Base-by-base conservation (phyloP, 1,140 invertebrate genomes). In the Sogatella furcifera region DNA sequence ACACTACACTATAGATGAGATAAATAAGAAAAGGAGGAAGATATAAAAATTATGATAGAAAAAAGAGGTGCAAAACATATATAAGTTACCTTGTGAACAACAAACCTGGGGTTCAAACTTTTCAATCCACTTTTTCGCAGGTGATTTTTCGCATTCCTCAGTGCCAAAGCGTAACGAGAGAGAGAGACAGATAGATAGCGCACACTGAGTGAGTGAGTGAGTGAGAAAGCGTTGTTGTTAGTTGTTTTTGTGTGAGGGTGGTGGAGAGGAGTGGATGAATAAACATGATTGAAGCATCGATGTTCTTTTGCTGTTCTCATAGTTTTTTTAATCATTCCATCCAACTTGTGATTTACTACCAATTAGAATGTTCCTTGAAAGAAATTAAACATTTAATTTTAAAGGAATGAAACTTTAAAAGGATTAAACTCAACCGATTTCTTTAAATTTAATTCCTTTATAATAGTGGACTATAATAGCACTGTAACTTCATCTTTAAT, bases 91-190 rank as follows among this genome's bases (percentile, higher is more conserved):
- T 78, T 71, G 75, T 76, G 70, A 76, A 72, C 76, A 77, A 76
- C 75, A 78, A 78, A 78, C 74, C 76, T 76, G 75, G 74, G 72
- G 70, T 77, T 74, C 73, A 76, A 38, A 38, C 9, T 38, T 38
- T 28, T 38, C 34, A 38, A 38, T 38, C 34, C 34, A 38, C 34
- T 74, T 73, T 76, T 74, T 77, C 75, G 77, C 72, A 76, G 76
- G 77, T 73, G 75, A 76, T 78, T 78, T 78, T 76, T 38, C 74
- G 75, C 77, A 79, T 78, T 78, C 77, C 76, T 38, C 74, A 74
- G 76, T 77, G 76, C 77, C 77, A 78, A 79, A 79, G 77, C 77
- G 34, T 38, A 78, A 65, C 64, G 59, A 57, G 64, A 57, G 64
- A 14, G 38, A 43, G 49, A 46, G 43, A 59, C 55, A 57, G 49